These are phyloP conservation scores for Lochmaea capreae DNA, from an alignment of 2,888 invertebrate species.

Conservation along the genomic window DNA sequence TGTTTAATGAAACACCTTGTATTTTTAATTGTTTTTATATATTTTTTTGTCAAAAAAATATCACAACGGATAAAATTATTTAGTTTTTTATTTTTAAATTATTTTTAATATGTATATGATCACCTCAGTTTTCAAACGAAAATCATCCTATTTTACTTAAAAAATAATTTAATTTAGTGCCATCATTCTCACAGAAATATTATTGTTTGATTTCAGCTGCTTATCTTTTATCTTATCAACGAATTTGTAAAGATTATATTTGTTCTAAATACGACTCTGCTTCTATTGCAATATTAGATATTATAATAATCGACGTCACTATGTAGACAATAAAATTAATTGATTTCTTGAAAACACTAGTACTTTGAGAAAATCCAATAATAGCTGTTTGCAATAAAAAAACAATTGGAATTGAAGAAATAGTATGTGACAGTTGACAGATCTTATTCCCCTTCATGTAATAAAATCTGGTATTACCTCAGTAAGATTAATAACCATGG, in stretches of 20 bases:
- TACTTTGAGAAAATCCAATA: neutral
- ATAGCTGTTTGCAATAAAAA: neutral
- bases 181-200: neutral
- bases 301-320: neutral
- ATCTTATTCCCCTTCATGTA: too few relatives aligned
- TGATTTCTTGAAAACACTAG: neutral
- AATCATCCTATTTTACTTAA: neutral
- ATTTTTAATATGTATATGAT: too few relatives aligned
- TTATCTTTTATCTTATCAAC: constrained; percentile 1
- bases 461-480: too few relatives aligned
- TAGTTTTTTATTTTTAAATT: too few relatives aligned
- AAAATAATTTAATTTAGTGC: neutral
- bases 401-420: neutral
- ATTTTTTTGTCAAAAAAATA: too few relatives aligned
- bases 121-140: neutral
- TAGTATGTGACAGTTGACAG: too few relatives aligned
- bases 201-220: neutral
- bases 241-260: neutral
- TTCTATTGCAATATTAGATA: neutral
- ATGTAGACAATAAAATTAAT: neutral
- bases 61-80: too few relatives aligned
- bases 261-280: neutral
- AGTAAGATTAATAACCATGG: too few relatives aligned
- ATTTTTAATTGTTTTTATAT: too few relatives aligned
- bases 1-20: too few relatives aligned